Conservation (phyloP, 2,888 invertebrate species). For the Dolomedes plantarius region DNA sequence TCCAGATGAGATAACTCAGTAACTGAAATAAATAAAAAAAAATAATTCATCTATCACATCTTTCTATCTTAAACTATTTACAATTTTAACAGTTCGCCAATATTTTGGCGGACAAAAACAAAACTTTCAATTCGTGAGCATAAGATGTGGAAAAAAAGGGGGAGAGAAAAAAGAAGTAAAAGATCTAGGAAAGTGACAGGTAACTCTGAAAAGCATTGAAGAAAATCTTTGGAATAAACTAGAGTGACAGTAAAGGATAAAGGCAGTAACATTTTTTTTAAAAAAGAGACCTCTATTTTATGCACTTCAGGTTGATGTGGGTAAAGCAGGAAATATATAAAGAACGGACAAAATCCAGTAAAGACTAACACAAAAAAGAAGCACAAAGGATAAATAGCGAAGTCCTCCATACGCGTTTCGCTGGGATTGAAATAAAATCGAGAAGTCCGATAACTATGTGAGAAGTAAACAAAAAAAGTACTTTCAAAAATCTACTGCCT, state of each 20-base stretch:
- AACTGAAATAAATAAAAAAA: too few relatives aligned
- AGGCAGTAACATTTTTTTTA: background rate
- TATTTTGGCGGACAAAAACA: too few relatives aligned
- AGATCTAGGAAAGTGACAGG: too few relatives aligned
- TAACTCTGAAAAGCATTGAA: conserved; percentile 55
- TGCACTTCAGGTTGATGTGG: background rate
- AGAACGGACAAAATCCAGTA: background rate
- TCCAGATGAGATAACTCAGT: too few relatives aligned
- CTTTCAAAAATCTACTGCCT: conserved; percentile 24
- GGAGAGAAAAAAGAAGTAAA: too few relatives aligned
- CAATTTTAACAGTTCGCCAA: too few relatives aligned
- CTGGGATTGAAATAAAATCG: too few relatives aligned
- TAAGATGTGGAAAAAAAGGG: too few relatives aligned
- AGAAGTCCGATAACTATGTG: conserved; percentile 7
- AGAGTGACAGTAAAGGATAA: conserved; percentile 47
- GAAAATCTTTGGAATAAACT: conserved; percentile 63
- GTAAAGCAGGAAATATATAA: background rate
- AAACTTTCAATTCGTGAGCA: too few relatives aligned
- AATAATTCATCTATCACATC: too few relatives aligned
- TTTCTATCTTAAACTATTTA: too few relatives aligned
- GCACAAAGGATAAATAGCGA: background rate
- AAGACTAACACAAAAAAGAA: background rate
- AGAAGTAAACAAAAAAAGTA: conserved; percentile 57
- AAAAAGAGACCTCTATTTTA: background rate
- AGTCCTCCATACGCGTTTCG: too few relatives aligned